These are phyloP conservation scores for Myotis daubentonii DNA, from an alignment of 2,797 vertebrate genomes.

Conservation along the genomic window DNA sequence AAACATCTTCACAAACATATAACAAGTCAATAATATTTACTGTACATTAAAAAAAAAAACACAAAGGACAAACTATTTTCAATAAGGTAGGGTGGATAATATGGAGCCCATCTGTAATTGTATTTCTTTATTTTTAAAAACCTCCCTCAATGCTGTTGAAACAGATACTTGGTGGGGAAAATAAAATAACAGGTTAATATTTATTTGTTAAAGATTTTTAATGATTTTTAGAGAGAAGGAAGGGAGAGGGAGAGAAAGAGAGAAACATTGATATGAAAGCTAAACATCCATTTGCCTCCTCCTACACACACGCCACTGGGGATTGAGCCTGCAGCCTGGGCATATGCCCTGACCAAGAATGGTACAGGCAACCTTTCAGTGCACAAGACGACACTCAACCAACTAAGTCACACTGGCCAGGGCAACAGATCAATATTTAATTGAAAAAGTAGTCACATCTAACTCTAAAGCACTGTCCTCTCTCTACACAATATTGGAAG, in stretches of 20 bases:
- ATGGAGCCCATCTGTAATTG: neutral
- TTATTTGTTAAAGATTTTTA: neutral
- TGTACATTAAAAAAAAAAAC: neutral
- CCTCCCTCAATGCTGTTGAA: neutral
- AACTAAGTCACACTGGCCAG: too few species aligned
- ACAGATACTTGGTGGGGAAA: neutral
- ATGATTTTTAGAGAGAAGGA: too few species aligned
- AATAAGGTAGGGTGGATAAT: neutral
- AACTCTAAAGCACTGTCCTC: neutral
- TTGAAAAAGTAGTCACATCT: neutral
- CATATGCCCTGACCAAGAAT: too few species aligned
- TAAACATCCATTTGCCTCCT: too few species aligned
- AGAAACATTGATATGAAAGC: too few species aligned
- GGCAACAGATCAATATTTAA: neutral
- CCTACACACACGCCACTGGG: too few species aligned
- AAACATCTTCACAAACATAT: neutral
- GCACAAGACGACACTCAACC: too few species aligned
- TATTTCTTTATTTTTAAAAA: constrained; percentile 1
- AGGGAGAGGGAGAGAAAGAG: too few species aligned
- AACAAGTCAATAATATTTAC: neutral
- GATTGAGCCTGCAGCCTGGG: too few species aligned
- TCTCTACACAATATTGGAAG: neutral
- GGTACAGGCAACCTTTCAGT: too few species aligned
- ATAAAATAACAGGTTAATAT: neutral
- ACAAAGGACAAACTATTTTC: neutral